Conservation (phyloP, 2,113 vertebrate species). For the Rhineura floridana region DNA sequence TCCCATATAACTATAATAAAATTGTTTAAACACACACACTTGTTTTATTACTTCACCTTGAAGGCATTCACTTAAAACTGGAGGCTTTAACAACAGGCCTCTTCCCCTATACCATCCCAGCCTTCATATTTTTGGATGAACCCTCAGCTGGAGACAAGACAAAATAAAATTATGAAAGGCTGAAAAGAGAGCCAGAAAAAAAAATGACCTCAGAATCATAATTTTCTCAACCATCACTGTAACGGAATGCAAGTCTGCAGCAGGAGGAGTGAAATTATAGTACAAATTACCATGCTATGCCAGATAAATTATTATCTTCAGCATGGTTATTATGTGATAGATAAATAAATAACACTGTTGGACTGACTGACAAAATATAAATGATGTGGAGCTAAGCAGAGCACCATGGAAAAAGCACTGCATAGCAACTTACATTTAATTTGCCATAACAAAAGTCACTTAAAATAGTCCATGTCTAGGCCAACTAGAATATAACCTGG, state of each 20-base stretch:
- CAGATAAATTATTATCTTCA: slow-evolving; percentile 81
- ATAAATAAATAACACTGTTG: slow-evolving; percentile 83
- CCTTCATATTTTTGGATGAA: slow-evolving; percentile 62
- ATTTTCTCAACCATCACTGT: slow-evolving; percentile 80
- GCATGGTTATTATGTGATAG: slow-evolving; percentile 81
- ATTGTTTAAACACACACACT: background rate
- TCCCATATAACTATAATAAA: background rate
- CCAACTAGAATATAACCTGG: slow-evolving; percentile 32
- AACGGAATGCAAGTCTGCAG: slow-evolving; percentile 76
- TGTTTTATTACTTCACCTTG: slow-evolving; percentile 28
- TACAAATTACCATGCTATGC: slow-evolving; percentile 82
- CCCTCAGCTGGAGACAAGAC: slow-evolving; percentile 56
- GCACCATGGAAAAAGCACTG: slow-evolving; percentile 72
- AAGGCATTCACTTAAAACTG: slow-evolving; percentile 7
- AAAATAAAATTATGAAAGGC: slow-evolving; percentile 74
- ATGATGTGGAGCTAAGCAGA: slow-evolving; percentile 79
- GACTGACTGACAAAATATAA: slow-evolving; percentile 82
- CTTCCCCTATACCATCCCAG: slow-evolving; percentile 42
- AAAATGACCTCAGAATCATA: slow-evolving; percentile 79
- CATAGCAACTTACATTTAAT: slow-evolving; percentile 68
- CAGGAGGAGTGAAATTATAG: slow-evolving; percentile 81
- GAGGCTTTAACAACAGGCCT: slow-evolving; percentile 37
- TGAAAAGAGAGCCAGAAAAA: slow-evolving; percentile 73
- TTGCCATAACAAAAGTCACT: slow-evolving; percentile 69
- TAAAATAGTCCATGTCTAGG: slow-evolving; percentile 56